Percentiles rank a stretch among this genome's conserved stretches.
Conservation (phyloP, 2,113 vertebrate species). For the Tonatia bakeri region DNA sequence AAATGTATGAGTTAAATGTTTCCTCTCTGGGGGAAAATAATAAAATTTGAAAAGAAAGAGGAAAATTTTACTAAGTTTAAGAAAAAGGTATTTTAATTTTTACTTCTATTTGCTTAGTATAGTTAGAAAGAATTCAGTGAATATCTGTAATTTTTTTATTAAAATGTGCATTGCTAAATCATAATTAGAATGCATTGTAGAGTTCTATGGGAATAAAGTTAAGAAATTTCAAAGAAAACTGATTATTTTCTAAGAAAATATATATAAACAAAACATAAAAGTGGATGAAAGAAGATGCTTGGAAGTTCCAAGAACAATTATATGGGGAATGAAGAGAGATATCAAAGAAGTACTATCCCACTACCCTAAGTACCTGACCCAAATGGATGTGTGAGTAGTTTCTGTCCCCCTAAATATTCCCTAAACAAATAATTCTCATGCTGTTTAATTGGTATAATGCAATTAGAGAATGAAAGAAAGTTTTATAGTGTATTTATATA, state of each 20-base stretch:
- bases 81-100: slow-evolving; percentile 8
- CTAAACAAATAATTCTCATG: neutral
- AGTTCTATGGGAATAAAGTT: neutral
- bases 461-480: neutral
- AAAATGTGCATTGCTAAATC: neutral
- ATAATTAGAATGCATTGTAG: neutral
- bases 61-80: neutral
- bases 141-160: neutral
- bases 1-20: slow-evolving; percentile 35
- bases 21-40: neutral
- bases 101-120: neutral
- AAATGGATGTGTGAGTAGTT: neutral
- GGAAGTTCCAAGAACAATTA: neutral
- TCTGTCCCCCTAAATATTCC: neutral
- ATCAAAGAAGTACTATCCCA: neutral
- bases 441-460: neutral
- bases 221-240: neutral
- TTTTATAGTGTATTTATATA: neutral
- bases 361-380: neutral
- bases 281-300: neutral
- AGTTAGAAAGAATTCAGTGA: neutral
- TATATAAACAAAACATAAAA: neutral
- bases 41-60: neutral
- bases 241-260: neutral
- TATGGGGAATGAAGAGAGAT: neutral